Conservation (phyloP, 1,140 invertebrate species). For the Drosophila athabasca region DNA sequence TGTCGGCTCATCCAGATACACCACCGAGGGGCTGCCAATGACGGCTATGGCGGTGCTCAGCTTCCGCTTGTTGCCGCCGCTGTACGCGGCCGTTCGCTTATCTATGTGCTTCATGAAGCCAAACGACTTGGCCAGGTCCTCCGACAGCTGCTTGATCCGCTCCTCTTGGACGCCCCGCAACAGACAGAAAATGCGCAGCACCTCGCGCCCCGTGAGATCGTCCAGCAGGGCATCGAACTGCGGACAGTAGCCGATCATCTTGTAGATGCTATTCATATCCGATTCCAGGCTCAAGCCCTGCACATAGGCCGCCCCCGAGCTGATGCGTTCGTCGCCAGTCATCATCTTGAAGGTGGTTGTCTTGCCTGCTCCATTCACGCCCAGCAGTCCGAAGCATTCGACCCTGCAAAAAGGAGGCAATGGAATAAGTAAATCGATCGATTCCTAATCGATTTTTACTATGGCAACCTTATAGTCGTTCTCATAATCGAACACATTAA, state of each 20-base stretch:
- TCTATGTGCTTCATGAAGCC: conserved; percentile 84
- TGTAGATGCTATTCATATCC: conserved; percentile 85
- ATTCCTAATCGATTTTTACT: no score
- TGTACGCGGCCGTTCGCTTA: conserved; percentile 87
- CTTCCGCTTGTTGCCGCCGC: conserved; percentile 97
- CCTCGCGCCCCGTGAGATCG: conserved; percentile 91
- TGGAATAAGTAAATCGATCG: not conserved
- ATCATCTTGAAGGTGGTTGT: conserved; percentile 95
- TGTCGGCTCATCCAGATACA: conserved; percentile 94
- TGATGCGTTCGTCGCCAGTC: conserved; percentile 90
- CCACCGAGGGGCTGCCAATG: conserved; percentile 93
- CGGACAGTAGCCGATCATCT: conserved; percentile 91
- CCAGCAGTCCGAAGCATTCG: conserved; percentile 96
- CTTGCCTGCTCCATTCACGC: conserved; percentile 94
- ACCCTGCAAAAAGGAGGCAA: conserved; percentile 76
- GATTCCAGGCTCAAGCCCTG: conserved; percentile 85
- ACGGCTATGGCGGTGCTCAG: conserved; percentile 96
- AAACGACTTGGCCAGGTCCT: conserved; percentile 83
- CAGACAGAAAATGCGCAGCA: conserved; percentile 89
- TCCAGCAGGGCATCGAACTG: conserved; percentile 93
- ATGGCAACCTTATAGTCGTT: no score
- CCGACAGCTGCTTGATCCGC: conserved; percentile 83
- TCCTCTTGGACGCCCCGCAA: conserved; percentile 88
- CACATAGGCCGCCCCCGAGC: conserved; percentile 85
- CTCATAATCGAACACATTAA: no score